These are phyloP conservation scores for Hyperoplus immaculatus DNA, from an alignment of 2,797 vertebrate species.

Conservation along the genomic window DNA sequence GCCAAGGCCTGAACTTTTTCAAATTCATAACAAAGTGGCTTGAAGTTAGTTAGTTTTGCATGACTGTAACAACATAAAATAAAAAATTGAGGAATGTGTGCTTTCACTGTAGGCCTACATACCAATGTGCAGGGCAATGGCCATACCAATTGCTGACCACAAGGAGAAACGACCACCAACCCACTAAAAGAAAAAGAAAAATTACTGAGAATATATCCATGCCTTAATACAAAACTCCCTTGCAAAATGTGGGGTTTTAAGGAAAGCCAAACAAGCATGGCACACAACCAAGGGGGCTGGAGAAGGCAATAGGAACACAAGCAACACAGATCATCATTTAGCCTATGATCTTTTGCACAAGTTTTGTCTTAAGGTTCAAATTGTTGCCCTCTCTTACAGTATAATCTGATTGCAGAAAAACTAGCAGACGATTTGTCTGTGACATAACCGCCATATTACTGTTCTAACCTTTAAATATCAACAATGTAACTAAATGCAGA, in stretches of 20 bases:
- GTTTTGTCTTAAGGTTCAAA: not conserved
- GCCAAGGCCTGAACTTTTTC: not conserved
- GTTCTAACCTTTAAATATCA: slow-evolving; percentile 80
- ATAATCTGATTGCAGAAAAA: not conserved
- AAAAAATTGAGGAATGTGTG: not conserved
- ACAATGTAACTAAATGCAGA: slow-evolving; percentile 79
- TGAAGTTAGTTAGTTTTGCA: not conserved
- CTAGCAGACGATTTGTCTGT: slow-evolving; percentile 19
- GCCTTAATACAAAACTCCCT: not conserved
- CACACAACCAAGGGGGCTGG: not conserved
- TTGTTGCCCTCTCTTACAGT: slow-evolving; percentile 2
- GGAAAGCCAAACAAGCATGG: not conserved
- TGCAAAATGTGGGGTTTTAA: not conserved
- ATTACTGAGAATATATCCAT: not conserved
- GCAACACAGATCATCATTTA: not conserved
- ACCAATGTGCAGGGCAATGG: slow-evolving; percentile 98
- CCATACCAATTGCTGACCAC: slow-evolving; percentile 98
- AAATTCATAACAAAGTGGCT: not conserved
- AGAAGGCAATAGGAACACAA: not conserved
- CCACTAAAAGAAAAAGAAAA: slow-evolving; percentile 87
- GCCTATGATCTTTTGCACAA: not conserved
- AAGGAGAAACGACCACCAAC: slow-evolving; percentile 97
- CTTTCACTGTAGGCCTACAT: slow-evolving; percentile 64
- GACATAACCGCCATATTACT: slow-evolving; percentile 52
- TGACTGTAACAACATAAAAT: not conserved